Evolutionary conservation across 2,113 vertebrate species (phyloP).

Genomic region (Henicopernis longicauda): DNA sequence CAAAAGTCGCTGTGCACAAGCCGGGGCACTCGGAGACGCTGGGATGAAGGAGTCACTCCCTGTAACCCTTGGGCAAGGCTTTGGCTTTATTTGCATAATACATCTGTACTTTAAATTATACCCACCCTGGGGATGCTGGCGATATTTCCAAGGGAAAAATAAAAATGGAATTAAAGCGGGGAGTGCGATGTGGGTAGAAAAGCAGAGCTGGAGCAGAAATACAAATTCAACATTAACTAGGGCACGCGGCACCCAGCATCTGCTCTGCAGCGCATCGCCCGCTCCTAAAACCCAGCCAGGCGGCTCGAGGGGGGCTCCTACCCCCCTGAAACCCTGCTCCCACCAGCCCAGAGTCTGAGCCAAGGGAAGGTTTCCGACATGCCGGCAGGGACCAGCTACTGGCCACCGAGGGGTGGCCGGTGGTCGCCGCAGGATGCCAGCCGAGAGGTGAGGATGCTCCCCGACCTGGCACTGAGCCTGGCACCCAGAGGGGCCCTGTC

Average conservation of each 20-base stretch:
- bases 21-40: background rate
- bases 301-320: background rate
- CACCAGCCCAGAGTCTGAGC: background rate
- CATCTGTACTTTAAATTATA: background rate
- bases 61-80: background rate
- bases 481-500: background rate
- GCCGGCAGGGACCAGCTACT: background rate
- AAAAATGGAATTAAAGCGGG: background rate
- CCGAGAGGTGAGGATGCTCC: accelerated
- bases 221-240: background rate
- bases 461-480: background rate
- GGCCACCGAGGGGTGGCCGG: accelerated
- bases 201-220: background rate
- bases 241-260: background rate
- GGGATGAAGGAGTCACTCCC: background rate
- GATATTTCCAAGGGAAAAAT: conserved; percentile 4
- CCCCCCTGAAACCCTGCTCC: background rate
- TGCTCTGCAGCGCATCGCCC: background rate
- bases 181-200: background rate
- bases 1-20: background rate
- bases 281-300: background rate
- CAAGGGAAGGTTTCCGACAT: accelerated
- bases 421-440: background rate
- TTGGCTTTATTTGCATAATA: conserved; percentile 9
- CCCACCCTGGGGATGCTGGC: background rate